A percentile compares a stretch with the other conserved stretches of the same genome.
Evolutionary conservation across 2,113 vertebrate genomes (phyloP).

Genomic region (Naja naja): DNA sequence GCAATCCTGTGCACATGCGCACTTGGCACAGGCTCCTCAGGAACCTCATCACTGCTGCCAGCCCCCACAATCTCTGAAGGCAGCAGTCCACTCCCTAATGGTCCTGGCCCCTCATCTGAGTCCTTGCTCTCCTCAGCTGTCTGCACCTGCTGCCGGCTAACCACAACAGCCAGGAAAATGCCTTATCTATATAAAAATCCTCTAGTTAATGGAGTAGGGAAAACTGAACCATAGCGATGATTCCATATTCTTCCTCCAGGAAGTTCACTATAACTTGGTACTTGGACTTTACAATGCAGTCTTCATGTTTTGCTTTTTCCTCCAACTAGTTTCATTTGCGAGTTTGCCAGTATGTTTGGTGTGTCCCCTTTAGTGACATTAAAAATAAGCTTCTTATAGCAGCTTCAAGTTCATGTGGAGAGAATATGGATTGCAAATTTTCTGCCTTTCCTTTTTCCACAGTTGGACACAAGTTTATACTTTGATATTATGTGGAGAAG

Average conservation of each 20-base stretch:
- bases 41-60: no score
- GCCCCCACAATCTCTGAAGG: no score
- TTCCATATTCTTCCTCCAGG: background rate
- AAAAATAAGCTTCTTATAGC: background rate
- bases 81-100: no score
- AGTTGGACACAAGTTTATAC: background rate
- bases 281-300: background rate
- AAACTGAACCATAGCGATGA: background rate
- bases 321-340: background rate
- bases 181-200: background rate
- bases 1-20: no score
- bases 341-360: background rate
- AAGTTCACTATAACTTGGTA: background rate
- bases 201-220: background rate
- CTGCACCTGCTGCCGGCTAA: no score
- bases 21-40: no score
- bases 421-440: background rate
- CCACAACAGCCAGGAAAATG: background rate
- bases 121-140: no score
- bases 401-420: background rate
- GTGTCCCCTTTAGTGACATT: background rate
- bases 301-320: background rate
- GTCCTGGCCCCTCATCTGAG: no score
- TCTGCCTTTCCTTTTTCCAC: background rate
- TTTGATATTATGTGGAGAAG: background rate